Conservation (phyloP, 2,113 vertebrate genomes). For the Calidris pygmaea region DNA sequence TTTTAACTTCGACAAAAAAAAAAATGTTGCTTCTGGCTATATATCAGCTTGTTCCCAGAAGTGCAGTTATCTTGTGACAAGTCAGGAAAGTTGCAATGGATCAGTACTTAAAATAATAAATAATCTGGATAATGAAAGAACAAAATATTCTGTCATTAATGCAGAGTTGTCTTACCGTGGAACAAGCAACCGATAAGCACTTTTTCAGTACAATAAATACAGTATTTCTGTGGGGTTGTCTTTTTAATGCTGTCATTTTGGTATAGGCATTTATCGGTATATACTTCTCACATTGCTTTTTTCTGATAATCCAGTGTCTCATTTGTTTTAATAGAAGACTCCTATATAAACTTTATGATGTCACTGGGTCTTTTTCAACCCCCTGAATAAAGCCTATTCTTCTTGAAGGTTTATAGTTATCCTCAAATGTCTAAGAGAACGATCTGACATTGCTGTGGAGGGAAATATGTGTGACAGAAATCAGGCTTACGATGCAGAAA, state of each 20-base stretch:
- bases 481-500: background rate
- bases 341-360: background rate
- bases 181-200: background rate
- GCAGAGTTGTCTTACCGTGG: background rate
- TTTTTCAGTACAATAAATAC: background rate
- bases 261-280: background rate
- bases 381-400: background rate
- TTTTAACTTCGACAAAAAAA: background rate
- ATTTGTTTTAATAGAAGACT: background rate
- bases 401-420: background rate
- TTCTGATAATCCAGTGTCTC: background rate
- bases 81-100: background rate
- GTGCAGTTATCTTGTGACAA: background rate
- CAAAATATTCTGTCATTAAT: background rate
- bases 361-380: background rate
- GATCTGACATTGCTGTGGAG: background rate
- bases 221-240: background rate
- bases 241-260: background rate
- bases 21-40: background rate
- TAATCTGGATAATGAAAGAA: background rate
- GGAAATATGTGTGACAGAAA: background rate
- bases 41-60: conserved; percentile 25
- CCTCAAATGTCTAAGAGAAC: background rate
- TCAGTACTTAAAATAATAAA: conserved; percentile 34
- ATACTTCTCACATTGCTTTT: background rate